These are phyloP conservation scores for Parnassius mnemosyne DNA, from an alignment of 2,888 invertebrate species.

Conservation along the genomic window DNA sequence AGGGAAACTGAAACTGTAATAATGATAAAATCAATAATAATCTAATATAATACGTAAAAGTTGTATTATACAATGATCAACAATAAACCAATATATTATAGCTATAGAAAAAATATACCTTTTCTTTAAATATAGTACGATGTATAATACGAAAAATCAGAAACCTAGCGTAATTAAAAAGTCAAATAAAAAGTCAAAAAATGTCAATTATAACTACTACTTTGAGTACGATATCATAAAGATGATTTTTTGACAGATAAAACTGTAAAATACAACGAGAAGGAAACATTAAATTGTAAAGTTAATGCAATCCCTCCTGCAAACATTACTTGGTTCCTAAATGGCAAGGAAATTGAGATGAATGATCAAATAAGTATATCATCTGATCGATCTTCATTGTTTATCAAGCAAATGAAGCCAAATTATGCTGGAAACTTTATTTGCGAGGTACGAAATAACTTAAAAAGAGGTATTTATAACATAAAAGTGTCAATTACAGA, in stretches of 20 bases:
- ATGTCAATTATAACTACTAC: no score
- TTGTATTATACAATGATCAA: no score
- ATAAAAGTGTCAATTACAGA: slow-evolving; percentile 14
- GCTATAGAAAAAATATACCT: no score
- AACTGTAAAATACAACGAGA: slow-evolving; percentile 9
- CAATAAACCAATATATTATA: no score
- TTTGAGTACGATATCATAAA: no score
- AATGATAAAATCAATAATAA: no score
- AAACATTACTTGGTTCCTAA: slow-evolving; percentile 17
- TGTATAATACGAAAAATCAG: no score
- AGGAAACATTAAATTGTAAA: slow-evolving; percentile 14
- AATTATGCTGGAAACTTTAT: slow-evolving; percentile 9
- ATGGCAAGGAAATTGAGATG: slow-evolving; percentile 7
- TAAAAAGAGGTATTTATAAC: slow-evolving; percentile 1
- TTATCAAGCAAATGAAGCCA: slow-evolving; percentile 15
- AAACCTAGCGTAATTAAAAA: no score
- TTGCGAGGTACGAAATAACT: slow-evolving; percentile 14
- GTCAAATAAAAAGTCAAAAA: no score
- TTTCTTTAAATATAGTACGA: no score
- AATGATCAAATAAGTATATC: slow-evolving; percentile 14
- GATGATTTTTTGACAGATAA: slow-evolving; percentile 8
- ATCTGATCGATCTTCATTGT: slow-evolving; percentile 7
- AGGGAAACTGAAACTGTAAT: no score
- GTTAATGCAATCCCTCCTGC: slow-evolving; percentile 14
- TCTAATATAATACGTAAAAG: no score